Evolutionary conservation across 2,797 vertebrate genomes (phyloP), one percentile per base, ranked within the genome.

Genomic region (Melanotaenia parkinsoni): DNA sequence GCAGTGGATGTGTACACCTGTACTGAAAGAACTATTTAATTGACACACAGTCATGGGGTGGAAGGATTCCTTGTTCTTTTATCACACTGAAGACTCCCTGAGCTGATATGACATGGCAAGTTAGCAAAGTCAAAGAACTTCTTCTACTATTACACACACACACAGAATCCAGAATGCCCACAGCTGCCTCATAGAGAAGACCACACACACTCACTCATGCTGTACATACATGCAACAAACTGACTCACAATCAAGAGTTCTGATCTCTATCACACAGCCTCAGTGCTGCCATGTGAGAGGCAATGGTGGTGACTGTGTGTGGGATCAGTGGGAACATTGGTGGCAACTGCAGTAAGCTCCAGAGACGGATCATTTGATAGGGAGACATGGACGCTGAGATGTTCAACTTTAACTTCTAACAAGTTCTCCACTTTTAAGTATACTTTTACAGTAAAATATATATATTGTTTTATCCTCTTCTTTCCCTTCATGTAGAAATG

Each of bases 71-170:
- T 89, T 89, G 78, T 86, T 84, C 70, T 79, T 80, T 80, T 82
- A 88, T 90, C 80, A 63, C 58, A 69, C 54, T 13, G 61, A 85
- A 81, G 79, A 78, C 83, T 79, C 61, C 33, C 65, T 74, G 82
- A 67, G 80, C 81, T 86, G 74, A 87, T 85, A 91, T 90, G 90
- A 92, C 86, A 88, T 50, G 71, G 90, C 81, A 88, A 70, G 78
- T 90, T 86, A 82, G 59, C 59, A 79, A 89, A 88, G 86, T 89
- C 86, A 88, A 79, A 70, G 63, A 85, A 81, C 79, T 69, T 85
- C 78, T 82, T 82, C 76, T 88, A 57, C 51, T 71, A 70, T 87
- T 81, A 83, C 72, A 68, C 70, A 67, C 63, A 59, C 68, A 64
- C 58, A 62, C 73, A 64, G 11, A 83, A 38, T 58, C 47, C 69